Evolutionary conservation across 2,888 invertebrate species (phyloP).

Genomic region (Pycnomerus fuliginosus): DNA sequence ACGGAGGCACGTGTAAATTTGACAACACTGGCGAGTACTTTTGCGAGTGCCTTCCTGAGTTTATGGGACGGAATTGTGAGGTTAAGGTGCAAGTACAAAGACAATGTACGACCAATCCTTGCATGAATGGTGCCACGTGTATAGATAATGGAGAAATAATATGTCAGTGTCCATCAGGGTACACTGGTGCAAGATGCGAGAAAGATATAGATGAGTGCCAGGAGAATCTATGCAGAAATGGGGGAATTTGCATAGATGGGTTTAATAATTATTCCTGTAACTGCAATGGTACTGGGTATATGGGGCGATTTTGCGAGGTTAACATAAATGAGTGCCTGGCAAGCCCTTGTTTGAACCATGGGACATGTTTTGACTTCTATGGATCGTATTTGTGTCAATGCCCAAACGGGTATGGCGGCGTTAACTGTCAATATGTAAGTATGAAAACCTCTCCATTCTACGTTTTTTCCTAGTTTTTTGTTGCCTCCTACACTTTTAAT

Average conservation of each 20-base stretch:
- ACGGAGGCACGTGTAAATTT: constrained; percentile 72
- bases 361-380: constrained; percentile 79
- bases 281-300: constrained; percentile 74
- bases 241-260: constrained; percentile 65
- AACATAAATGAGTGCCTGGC: constrained; percentile 78
- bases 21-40: constrained; percentile 68
- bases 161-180: constrained; percentile 58
- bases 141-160: constrained; percentile 59
- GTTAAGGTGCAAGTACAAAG: constrained; percentile 53
- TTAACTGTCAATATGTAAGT: constrained; percentile 70
- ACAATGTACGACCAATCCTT: constrained; percentile 58
- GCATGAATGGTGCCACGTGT: constrained; percentile 78
- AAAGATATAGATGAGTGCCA: constrained; percentile 75
- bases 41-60: constrained; percentile 70
- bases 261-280: constrained; percentile 76
- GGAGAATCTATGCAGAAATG: constrained; percentile 68
- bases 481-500: too few relatives aligned
- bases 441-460: too few relatives aligned
- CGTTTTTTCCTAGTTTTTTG: too few relatives aligned
- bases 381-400: constrained; percentile 80
- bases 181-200: constrained; percentile 69
- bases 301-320: constrained; percentile 69
- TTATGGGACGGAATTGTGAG: constrained; percentile 71
- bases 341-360: constrained; percentile 69
- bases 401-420: constrained; percentile 74